Evolutionary conservation across 2,113 vertebrate genomes (phyloP).

Genomic region (Microcebus lehilahytsara): DNA sequence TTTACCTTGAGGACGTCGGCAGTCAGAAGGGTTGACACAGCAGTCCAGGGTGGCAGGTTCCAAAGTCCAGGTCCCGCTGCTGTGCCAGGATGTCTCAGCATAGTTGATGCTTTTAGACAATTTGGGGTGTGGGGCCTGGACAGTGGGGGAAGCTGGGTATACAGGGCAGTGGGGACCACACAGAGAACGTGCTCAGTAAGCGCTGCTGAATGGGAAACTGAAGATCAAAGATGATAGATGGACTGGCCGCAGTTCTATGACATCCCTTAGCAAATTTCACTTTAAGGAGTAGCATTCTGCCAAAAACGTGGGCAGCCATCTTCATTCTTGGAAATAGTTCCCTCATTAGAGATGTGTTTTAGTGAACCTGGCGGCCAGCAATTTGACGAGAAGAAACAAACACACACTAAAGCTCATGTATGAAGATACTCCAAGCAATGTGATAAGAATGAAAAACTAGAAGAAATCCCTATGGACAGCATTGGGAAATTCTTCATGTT

Average conservation of each 20-base stretch:
- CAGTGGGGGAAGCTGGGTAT: accelerated
- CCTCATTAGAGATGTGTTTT: background rate
- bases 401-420: background rate
- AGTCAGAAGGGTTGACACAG: background rate
- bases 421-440: background rate
- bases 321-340: background rate
- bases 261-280: background rate
- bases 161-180: background rate
- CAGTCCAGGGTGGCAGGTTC: background rate
- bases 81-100: background rate
- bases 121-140: background rate
- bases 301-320: background rate
- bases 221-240: background rate
- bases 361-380: background rate
- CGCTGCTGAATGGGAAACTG: accelerated
- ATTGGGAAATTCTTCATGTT: background rate
- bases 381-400: background rate
- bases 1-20: background rate
- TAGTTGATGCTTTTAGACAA: background rate
- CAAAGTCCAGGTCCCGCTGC: accelerated
- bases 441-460: background rate
- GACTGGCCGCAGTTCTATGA: too few relatives aligned
- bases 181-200: background rate
- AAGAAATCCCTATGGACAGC: accelerated
- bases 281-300: background rate